Evolutionary conservation across 2,797 vertebrate species (phyloP).

Genomic region (Harpagifer antarcticus): DNA sequence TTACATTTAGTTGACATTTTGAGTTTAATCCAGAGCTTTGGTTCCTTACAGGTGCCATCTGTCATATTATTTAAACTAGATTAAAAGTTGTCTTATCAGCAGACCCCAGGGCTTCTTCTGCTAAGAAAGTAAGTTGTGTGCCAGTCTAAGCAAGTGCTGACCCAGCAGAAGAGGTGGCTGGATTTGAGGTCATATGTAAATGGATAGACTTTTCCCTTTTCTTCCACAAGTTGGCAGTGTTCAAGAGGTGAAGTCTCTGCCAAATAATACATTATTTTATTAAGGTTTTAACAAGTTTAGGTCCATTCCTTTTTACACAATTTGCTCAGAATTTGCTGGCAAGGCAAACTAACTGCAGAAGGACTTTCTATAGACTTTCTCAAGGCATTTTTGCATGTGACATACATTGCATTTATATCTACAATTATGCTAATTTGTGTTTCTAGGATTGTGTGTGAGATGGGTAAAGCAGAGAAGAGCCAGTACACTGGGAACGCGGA

Average conservation of each 20-base stretch:
- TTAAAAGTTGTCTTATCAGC: conserved; percentile 78
- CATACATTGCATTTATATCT: background rate
- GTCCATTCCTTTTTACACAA: conserved; percentile 46
- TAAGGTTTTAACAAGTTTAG: conserved; percentile 43
- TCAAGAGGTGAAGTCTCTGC: conserved; percentile 17
- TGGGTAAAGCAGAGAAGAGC: conserved; percentile 95
- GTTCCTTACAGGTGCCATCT: conserved; percentile 62
- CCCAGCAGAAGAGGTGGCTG: conserved; percentile 62
- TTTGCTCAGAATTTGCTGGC: conserved; percentile 26
- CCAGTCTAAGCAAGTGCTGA: conserved; percentile 72
- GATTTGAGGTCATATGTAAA: conserved; percentile 74
- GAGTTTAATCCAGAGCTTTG: conserved; percentile 61
- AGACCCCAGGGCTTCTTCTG: conserved; percentile 56
- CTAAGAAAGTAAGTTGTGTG: conserved; percentile 67
- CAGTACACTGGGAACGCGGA: conserved; percentile 94
- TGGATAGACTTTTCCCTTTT: conserved; percentile 55
- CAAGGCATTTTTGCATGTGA: background rate
- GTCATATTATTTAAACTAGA: conserved; percentile 74
- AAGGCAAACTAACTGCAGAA: conserved; percentile 10
- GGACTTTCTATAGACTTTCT: background rate
- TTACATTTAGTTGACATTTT: conserved; percentile 65
- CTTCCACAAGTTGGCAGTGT: conserved; percentile 47
- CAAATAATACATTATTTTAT: conserved; percentile 57
- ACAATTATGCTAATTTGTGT: conserved; percentile 38
- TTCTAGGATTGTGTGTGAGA: conserved; percentile 97